A percentile compares a stretch with the other conserved stretches of the same genome.
Conservation (phyloP, 1,140 invertebrate species). For the Lepidotrigona ventralis region DNA sequence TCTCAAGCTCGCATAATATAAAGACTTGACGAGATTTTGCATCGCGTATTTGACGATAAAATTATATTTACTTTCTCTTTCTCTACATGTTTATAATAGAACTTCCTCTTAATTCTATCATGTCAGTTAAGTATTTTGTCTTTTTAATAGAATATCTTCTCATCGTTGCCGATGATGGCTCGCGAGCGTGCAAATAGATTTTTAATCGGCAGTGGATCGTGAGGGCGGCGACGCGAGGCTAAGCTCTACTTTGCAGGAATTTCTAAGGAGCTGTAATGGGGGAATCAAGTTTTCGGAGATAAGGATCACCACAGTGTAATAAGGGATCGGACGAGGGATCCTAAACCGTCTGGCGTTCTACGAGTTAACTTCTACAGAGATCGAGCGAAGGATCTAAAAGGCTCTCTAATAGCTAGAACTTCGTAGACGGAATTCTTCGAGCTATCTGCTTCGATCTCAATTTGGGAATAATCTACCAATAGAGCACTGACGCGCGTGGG, state of each 20-base stretch:
- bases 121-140: not conserved
- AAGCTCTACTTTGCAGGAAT: slow-evolving; percentile 8
- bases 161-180: not conserved
- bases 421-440: not conserved
- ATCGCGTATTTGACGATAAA: too few species aligned
- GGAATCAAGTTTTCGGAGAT: slow-evolving; percentile 26
- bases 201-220: slow-evolving; percentile 1
- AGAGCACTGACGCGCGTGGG: not conserved
- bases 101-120: not conserved
- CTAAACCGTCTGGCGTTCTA: not conserved
- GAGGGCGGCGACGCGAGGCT: not conserved
- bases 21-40: too few species aligned
- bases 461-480: slow-evolving; percentile 18
- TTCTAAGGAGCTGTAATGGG: slow-evolving; percentile 11
- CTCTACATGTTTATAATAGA: not conserved
- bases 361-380: not conserved
- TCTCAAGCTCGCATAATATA: too few species aligned
- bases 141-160: too few species aligned
- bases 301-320: slow-evolving; percentile 20
- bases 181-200: slow-evolving; percentile 21
- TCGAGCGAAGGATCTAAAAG: slow-evolving; percentile 1
- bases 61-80: too few species aligned
- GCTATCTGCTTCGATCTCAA: not conserved
- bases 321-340: slow-evolving; percentile 19
- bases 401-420: slow-evolving; percentile 13